Percentiles rank a stretch among this genome's conserved stretches.
Evolutionary conservation across 2,113 vertebrate species (phyloP).

Genomic region (Corvus moneduloides): DNA sequence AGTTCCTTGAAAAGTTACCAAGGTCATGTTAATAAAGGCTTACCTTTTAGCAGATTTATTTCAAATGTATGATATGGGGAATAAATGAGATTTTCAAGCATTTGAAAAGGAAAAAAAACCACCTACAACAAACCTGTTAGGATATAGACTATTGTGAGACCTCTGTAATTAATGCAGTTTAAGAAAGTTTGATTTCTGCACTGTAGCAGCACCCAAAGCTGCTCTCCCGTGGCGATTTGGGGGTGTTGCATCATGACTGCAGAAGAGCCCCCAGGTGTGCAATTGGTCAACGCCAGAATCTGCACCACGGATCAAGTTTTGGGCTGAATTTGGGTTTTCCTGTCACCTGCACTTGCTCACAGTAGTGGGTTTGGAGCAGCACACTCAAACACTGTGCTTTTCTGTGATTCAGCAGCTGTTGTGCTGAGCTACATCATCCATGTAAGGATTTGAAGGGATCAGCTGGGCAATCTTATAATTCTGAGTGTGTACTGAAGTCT

Average conservation of each 20-base stretch:
- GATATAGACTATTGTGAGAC: background rate
- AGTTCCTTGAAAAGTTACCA: slow-evolving; percentile 30
- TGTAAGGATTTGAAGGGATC: background rate
- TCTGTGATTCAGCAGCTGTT: background rate
- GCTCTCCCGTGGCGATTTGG: background rate
- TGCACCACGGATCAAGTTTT: fast-evolving
- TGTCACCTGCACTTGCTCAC: background rate
- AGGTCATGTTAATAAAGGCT: background rate
- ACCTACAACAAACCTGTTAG: background rate
- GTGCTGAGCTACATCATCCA: background rate
- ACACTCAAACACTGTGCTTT: background rate
- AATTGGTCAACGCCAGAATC: background rate
- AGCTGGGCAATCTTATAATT: background rate
- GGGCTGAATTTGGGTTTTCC: background rate
- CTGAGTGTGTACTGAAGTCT: background rate
- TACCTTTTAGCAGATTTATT: slow-evolving; percentile 10
- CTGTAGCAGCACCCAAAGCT: background rate
- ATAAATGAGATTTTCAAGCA: background rate
- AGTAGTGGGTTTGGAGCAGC: background rate
- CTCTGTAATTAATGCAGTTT: background rate
- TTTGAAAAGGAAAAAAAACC: background rate
- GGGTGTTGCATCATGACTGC: fast-evolving
- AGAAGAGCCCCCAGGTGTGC: background rate
- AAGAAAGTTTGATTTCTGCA: background rate
- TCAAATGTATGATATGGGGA: background rate